These are phyloP conservation scores for Ridgeia piscesae DNA, from an alignment of 1,140 invertebrate species.

Conservation along the genomic window DNA sequence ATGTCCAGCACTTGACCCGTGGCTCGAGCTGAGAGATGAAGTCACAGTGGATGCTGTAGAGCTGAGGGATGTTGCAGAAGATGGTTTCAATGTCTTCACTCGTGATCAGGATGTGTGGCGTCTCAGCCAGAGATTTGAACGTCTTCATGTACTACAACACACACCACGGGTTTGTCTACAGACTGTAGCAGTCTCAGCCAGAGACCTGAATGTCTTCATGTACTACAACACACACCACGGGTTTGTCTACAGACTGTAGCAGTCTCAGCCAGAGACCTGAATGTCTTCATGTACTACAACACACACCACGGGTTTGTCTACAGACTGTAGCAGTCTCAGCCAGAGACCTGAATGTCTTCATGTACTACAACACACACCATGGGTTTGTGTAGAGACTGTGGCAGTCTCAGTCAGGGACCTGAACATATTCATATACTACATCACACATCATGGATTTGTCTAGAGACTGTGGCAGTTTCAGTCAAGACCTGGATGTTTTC, in stretches of 20 bases:
- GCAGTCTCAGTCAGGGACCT: too few species aligned
- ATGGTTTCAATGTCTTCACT: conserved; percentile 87
- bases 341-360: neutral
- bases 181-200: too few species aligned
- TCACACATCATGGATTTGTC: too few species aligned
- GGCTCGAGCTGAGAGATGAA: conserved; percentile 74
- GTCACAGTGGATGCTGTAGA: conserved; percentile 77
- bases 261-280: too few species aligned
- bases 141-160: conserved; percentile 84
- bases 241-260: too few species aligned
- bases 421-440: too few species aligned
- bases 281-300: too few species aligned
- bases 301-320: neutral
- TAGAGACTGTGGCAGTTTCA: neutral
- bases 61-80: conserved; percentile 88
- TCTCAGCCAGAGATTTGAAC: conserved; percentile 80
- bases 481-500: neutral
- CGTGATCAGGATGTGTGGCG: conserved; percentile 85
- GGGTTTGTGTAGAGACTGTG: too few species aligned
- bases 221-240: too few species aligned
- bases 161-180: too few species aligned
- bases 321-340: conserved; percentile 17
- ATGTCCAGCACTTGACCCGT: conserved; percentile 69
- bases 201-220: too few species aligned
- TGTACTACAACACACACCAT: too few species aligned